A percentile compares a stretch with the other conserved stretches of the same genome.
These are phyloP conservation scores for Gulo gulo DNA, from an alignment of 2,113 vertebrate species.

Conservation along the genomic window DNA sequence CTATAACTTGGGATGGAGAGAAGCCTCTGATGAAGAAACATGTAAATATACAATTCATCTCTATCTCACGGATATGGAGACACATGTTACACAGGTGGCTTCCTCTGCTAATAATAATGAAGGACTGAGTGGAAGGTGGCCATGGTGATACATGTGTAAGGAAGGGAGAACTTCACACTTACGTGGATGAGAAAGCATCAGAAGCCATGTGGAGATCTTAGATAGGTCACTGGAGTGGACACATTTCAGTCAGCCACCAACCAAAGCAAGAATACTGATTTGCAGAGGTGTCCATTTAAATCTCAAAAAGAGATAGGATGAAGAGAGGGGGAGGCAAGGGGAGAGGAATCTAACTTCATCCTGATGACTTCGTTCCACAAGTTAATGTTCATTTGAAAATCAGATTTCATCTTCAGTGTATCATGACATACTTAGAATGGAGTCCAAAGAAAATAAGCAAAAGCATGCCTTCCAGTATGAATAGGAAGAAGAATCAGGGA, in stretches of 20 bases:
- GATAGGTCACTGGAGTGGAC: neutral
- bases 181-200: neutral
- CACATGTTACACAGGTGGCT: neutral
- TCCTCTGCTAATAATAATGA: neutral
- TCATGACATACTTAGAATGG: neutral
- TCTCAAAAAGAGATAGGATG: neutral
- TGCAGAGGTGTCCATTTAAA: neutral
- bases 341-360: neutral
- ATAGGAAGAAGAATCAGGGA: neutral
- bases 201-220: neutral
- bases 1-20: neutral
- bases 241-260: neutral
- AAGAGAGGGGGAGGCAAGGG: neutral
- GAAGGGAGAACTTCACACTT: neutral
- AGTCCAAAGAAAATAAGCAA: neutral
- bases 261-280: neutral
- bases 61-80: neutral
- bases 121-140: neutral
- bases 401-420: neutral
- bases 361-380: neutral
- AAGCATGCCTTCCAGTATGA: neutral
- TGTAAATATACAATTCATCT: neutral
- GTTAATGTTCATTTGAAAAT: neutral
- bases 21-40: neutral
- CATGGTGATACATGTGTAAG: neutral